Conservation (phyloP, 2,797 vertebrate genomes). For the Tragelaphus oryx region DNA sequence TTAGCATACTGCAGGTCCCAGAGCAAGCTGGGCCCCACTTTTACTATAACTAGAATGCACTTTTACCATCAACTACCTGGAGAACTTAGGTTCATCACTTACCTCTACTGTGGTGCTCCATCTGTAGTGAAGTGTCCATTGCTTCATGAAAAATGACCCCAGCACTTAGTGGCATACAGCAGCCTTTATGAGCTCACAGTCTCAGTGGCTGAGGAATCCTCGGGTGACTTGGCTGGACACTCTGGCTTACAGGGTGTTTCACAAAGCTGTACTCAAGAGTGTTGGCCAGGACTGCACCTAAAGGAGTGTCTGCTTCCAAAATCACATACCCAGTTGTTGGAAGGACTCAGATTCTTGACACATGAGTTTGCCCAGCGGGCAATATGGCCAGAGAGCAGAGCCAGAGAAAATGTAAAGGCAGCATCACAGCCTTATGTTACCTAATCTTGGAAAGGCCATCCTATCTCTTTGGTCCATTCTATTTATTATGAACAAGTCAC, state of each 20-base stretch:
- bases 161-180: neutral
- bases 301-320: neutral
- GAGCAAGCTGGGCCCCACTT: fast-evolving
- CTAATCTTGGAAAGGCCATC: neutral
- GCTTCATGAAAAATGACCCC: neutral
- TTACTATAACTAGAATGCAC: neutral
- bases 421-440: neutral
- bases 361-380: neutral
- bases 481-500: neutral
- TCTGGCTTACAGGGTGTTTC: neutral
- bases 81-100: neutral
- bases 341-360: neutral
- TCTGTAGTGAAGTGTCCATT: neutral
- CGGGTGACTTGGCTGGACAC: too few species aligned
- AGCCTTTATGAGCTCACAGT: neutral
- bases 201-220: neutral
- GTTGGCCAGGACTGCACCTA: neutral
- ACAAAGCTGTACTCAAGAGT: neutral
- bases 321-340: neutral
- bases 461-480: neutral
- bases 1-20: neutral
- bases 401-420: neutral
- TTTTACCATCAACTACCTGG: neutral
- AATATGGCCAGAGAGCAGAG: neutral
- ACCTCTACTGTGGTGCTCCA: neutral